A percentile compares a stretch with the other conserved stretches of the same genome.
These are phyloP conservation scores for Rhinoptilus africanus DNA, from an alignment of 2,113 vertebrate species.

Conservation along the genomic window DNA sequence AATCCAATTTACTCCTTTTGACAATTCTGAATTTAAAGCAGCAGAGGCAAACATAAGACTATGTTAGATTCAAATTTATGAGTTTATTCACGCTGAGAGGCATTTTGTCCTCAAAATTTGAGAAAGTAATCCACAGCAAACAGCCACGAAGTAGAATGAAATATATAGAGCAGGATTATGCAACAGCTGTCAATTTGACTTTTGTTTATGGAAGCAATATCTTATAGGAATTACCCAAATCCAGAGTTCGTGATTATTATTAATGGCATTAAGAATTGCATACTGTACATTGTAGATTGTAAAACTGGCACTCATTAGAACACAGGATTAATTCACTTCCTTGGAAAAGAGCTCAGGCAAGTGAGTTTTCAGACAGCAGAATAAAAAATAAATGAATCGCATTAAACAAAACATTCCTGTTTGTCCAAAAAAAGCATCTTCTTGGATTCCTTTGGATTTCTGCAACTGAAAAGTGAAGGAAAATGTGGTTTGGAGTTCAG, in stretches of 20 bases:
- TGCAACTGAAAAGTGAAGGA: not conserved
- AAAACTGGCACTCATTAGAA: conserved; percentile 10
- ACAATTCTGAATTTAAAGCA: not conserved
- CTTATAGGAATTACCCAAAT: conserved; percentile 5
- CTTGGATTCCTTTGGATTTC: not conserved
- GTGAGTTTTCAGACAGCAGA: conserved; percentile 19
- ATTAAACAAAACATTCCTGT: not conserved
- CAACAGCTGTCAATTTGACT: not conserved
- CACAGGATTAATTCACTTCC: conserved; percentile 6
- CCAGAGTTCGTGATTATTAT: not conserved
- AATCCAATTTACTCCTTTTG: not conserved
- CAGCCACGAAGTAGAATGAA: not conserved
- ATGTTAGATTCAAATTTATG: not conserved
- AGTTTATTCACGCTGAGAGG: not conserved
- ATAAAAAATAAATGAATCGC: not conserved
- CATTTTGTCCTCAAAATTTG: not conserved
- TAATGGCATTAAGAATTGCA: not conserved
- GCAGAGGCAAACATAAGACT: not conserved
- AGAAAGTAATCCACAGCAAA: not conserved
- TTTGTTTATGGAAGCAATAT: conserved; percentile 35
- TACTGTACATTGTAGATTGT: conserved; percentile 7
- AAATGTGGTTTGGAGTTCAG: not conserved
- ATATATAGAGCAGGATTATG: not conserved
- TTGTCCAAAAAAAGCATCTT: conserved; percentile 12
- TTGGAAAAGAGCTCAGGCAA: not conserved